These are phyloP conservation scores for Malthinus seriepunctatus DNA, from an alignment of 2,888 invertebrate species.

Conservation along the genomic window DNA sequence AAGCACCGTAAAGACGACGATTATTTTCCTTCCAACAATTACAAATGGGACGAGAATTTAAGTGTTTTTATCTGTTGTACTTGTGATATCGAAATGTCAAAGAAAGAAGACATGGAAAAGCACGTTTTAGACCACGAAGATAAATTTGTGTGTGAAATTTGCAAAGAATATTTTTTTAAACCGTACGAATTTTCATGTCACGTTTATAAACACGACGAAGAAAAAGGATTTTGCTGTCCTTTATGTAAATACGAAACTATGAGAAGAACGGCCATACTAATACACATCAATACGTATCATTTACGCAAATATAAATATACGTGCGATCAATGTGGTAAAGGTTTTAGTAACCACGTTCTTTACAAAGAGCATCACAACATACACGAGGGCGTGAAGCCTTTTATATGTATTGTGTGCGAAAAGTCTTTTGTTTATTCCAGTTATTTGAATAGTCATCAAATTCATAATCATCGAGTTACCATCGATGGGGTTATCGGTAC, in stretches of 20 bases:
- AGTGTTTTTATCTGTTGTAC: slow-evolving; percentile 35
- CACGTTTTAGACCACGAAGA: slow-evolving; percentile 30
- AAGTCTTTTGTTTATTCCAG: slow-evolving; percentile 57
- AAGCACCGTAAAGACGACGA: slow-evolving; percentile 20
- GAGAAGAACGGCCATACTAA: slow-evolving; percentile 41
- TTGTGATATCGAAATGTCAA: slow-evolving; percentile 25
- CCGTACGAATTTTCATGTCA: slow-evolving; percentile 48
- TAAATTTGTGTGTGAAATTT: slow-evolving; percentile 40
- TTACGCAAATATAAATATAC: slow-evolving; percentile 54
- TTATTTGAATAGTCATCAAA: slow-evolving; percentile 44
- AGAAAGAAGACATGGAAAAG: slow-evolving; percentile 25
- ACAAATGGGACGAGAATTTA: slow-evolving; percentile 42
- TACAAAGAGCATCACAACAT: slow-evolving; percentile 62
- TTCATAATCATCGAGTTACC: slow-evolving; percentile 46
- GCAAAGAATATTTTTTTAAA: slow-evolving; percentile 44
- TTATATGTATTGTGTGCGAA: slow-evolving; percentile 58
- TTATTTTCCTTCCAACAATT: slow-evolving; percentile 26
- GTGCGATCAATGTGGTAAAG: slow-evolving; percentile 60
- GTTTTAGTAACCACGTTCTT: slow-evolving; percentile 59
- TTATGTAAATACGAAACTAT: slow-evolving; percentile 44
- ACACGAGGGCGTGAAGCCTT: slow-evolving; percentile 57
- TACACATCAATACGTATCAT: slow-evolving; percentile 48
- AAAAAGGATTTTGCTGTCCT: slow-evolving; percentile 44
- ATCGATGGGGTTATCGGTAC: slow-evolving; percentile 54
- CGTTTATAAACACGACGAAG: slow-evolving; percentile 42